Evolutionary conservation across 1,140 invertebrate species (phyloP), one percentile per base, ranked within the genome.

Genomic region (Sipha flava): DNA sequence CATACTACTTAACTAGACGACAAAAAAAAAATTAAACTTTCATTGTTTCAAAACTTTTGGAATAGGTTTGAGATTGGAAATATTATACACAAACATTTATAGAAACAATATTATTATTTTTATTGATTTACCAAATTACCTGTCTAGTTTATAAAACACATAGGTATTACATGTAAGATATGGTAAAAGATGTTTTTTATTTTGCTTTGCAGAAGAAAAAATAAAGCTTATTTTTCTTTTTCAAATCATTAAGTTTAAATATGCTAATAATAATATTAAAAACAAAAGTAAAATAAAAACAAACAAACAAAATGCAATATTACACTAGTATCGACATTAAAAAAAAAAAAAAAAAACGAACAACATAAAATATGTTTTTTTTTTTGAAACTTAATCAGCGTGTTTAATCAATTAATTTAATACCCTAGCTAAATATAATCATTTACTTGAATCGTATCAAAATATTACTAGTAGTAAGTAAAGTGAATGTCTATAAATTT

Each of bases 401-500:
- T 59, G 49, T 77, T 54, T 77, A 59, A 77, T 59, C 49, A 57
- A 77, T 77, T 59, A 77, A 26, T 54, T 77, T 77, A 77, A 40
- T 59, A 77, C 72, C 72, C 47, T 54, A 57, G 52, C 73, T 77
- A 77, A 57, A 57, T 57, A 57, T 75, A 34, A 73, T 75, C 29
- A 23, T 73, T 57, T 73, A 52, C 47, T 57, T 59, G 73, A 77
- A 77, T 26, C 34, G 34, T 77, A 77, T 77, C 49, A 77, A 77
- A 77, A 77, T 52, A 73, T 75, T 75, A 75, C 49, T 54, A 75
- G 70, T 75, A 73, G 47, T 54, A 75, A 34, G n/a, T 57, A 59
- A 77, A 77, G 73, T 77, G 73, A 77, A 77, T 59, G 34, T 77
- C 73, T 77, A 77, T 77, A 77, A 3, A 75, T 40, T 77, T 77